Base-by-base conservation (phyloP, 2,888 invertebrate genomes). In the Tribolium freemani region DNA sequence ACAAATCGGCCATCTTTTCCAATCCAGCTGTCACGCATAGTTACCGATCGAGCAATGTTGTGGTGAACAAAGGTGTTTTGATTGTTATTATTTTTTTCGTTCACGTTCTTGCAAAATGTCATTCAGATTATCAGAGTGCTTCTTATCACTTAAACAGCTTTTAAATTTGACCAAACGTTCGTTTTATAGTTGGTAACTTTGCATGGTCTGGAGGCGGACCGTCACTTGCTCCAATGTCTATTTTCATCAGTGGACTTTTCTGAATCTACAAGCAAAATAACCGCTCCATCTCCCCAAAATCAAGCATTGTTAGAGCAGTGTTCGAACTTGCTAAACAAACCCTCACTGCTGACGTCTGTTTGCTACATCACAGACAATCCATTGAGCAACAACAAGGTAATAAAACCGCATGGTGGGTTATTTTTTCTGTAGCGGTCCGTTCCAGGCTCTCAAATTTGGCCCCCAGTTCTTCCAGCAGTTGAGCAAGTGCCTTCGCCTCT, bases 201-300 rank as follows among this genome's bases (percentile, higher is more conserved):
- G 86, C 94, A 96, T 92, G 97, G 97, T 88, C 92, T 96, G 90
- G 97, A 97, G 92, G 97, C 97, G 89, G 97, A 97, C 90, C 93
- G 96, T 90, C 96, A 97, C 91, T 92, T 96, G 88, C 92, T 97
- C 90, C 96, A 95, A 90, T 95, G 95, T 89, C 92, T 98, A 87
- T 94, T 97, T 88, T 94, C 96, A 83, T 92, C 92, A 83, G 93
- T 96, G 86, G 93, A 96, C 87, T 94, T 96, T 90, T 93, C 89
- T 86, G 90, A 90, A 82, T 89, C 89, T 76, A 82, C 90, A 82
- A 85, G 90, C 88, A 88, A 91, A 79, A 89, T 91, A 75, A 90
- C 90, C 75, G 87, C 87, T 77, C 84, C 86, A 77, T 87, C 86
- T 75, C 88, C 89, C 83, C 90, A 94, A 90, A 89, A 91, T 84